Evolutionary conservation across 2,888 invertebrate species (phyloP), one percentile per base, ranked within the genome.

Genomic region (Autographa gamma): DNA sequence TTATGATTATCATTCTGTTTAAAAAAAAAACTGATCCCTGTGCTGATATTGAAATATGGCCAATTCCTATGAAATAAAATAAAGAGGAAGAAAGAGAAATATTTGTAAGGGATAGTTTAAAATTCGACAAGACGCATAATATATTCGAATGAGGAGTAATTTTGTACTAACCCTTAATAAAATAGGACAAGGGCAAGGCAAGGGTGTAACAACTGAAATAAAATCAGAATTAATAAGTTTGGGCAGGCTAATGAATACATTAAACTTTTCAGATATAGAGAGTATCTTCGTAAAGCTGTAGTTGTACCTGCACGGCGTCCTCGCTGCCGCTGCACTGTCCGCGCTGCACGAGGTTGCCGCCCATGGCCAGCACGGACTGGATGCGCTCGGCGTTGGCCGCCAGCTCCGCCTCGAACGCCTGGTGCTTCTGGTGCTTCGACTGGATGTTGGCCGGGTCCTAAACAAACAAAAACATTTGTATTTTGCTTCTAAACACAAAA

Each of bases 401-500:
- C 88, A 99, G 94, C 93, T 99, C 99, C 1, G 99, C 99, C 93
- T 99, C 99, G 94, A 99, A 99, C 0, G 99, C 99, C 94, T 99
- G 99, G 96, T 99, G 99, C 92, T 99, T 99, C 95, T 99, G 99
- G 93, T 99, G 99, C 92, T 99, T 99, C 52, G 99, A 99, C 92
- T 99, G 99, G 88, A 99, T 99, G 93, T 99, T 99, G 0, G 98
- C 98, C 16, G 98, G 98, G 91, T 98, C 98, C 96, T 96, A 79
- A n/a, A n/a, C n/a, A 25, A 34, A 2, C 54, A 32, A 3, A 9
- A 38, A 38, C 34, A 38, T 8, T 38, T 38, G 34, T 38, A 38
- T 38, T 38, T 38, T 38, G 34, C 34, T 38, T 38, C 34, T 8
- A 8, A 32, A 38, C 9, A 38, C 34, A 9, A 9, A 38, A 38